phyloP scores from a whole-genome alignment of 1,140 invertebrate genomes.

The Pemphigus obesinymphae region DNA sequence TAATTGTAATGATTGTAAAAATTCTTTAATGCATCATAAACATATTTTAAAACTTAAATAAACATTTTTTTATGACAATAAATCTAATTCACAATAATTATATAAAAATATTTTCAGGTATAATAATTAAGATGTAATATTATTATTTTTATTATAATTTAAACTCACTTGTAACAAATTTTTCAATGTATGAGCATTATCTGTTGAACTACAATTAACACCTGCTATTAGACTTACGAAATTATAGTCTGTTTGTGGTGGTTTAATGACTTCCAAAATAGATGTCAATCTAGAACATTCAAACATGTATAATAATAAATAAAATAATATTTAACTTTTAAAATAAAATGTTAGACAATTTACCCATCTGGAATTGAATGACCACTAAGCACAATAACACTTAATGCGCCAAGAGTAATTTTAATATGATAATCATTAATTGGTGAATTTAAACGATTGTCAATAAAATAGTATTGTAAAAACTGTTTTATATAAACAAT shows the following conservation, averaged over 20 bases:
- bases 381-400: slow-evolving; percentile 66
- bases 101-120: too few relatives aligned
- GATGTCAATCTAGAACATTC: slow-evolving; percentile 1
- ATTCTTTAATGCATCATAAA: too few relatives aligned
- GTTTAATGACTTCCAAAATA: slow-evolving; percentile 17
- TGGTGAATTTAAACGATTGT: slow-evolving; percentile 72
- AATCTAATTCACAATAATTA: too few relatives aligned
- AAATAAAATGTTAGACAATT: slow-evolving; percentile 41
- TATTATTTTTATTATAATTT: neutral
- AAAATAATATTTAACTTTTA: too few relatives aligned
- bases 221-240: slow-evolving; percentile 12
- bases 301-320: too few relatives aligned
- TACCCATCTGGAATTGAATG: slow-evolving; percentile 75
- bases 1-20: slow-evolving; percentile 18
- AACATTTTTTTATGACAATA: too few relatives aligned
- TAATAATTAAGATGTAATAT: too few relatives aligned
- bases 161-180: slow-evolving; percentile 65
- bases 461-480: slow-evolving; percentile 80
- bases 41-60: too few relatives aligned
- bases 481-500: slow-evolving; percentile 87
- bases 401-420: slow-evolving; percentile 77
- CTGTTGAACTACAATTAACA: slow-evolving; percentile 59
- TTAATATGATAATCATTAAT: slow-evolving; percentile 79
- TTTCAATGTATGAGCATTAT: slow-evolving; percentile 91
- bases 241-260: slow-evolving; percentile 17